Conservation (phyloP, 64 coral and sea anemone genomes). For the Montipora sp. region DNA sequence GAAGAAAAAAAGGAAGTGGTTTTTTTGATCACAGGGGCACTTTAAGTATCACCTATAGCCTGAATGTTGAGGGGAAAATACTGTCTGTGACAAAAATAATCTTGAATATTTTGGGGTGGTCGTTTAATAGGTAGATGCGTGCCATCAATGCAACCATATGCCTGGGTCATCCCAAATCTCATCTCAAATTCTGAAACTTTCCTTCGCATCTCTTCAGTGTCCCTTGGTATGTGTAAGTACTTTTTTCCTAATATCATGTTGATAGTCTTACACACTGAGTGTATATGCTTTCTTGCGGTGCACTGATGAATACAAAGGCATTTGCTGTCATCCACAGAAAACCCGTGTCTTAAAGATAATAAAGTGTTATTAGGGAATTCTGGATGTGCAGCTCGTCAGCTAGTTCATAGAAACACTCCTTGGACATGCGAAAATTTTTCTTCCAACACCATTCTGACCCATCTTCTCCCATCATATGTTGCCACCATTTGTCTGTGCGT, state of each 20-base stretch:
- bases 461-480: constrained; percentile 2
- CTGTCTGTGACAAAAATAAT: too few species aligned
- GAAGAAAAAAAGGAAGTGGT: too few species aligned
- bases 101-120: too few species aligned
- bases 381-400: background rate
- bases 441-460: constrained; percentile 8
- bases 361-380: too few species aligned
- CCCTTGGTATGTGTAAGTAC: background rate
- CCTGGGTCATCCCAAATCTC: too few species aligned
- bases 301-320: constrained; percentile 46
- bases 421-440: constrained; percentile 37
- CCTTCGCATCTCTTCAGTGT: background rate
- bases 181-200: background rate
- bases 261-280: constrained; percentile 34
- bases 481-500: background rate
- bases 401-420: constrained; percentile 16
- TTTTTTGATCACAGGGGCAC: too few species aligned
- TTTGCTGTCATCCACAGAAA: constrained; percentile 30
- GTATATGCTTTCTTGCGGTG: constrained; percentile 50
- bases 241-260: background rate
- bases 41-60: too few species aligned
- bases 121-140: too few species aligned
- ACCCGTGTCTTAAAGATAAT: constrained; percentile 9
- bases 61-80: too few species aligned
- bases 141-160: too few species aligned